Evolutionary conservation across 2,113 vertebrate species (phyloP).

Genomic region (Dissostichus mawsoni): DNA sequence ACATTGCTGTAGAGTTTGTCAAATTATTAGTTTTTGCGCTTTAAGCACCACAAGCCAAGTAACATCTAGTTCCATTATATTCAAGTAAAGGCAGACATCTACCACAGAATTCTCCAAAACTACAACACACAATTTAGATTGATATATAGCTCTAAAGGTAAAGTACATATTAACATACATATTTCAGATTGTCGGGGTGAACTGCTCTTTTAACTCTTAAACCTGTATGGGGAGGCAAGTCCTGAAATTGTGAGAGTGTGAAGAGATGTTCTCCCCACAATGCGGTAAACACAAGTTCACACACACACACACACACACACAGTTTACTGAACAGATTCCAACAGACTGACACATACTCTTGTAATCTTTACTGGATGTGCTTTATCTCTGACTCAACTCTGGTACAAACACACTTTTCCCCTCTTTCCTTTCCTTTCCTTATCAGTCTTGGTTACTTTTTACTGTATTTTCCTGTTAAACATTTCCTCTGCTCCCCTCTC

Average conservation of each 20-base stretch:
- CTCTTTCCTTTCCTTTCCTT: conserved; percentile 3
- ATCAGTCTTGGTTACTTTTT: conserved; percentile 13
- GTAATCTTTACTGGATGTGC: conserved; percentile 23
- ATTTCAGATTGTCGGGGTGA: no score
- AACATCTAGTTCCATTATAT: no score
- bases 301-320: not conserved
- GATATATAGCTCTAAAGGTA: no score
- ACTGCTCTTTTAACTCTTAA: not conserved
- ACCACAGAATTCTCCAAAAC: not conserved
- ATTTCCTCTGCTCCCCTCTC: not conserved
- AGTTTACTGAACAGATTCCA: conserved; percentile 5
- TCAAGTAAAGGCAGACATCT: not conserved
- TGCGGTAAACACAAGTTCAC: not conserved
- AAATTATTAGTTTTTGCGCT: no score
- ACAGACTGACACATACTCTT: conserved; percentile 15
- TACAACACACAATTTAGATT: no score
- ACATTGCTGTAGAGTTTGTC: no score
- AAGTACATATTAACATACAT: no score
- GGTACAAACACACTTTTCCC: conserved; percentile 20
- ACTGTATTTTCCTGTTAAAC: conserved; percentile 1
- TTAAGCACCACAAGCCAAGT: no score
- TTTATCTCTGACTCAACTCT: conserved; percentile 43
- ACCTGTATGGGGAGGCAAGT: not conserved
- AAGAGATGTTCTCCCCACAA: not conserved
- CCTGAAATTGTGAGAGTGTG: not conserved